Base-by-base conservation (phyloP, 2,113 vertebrate species). In the Cichladusa arquata region DNA sequence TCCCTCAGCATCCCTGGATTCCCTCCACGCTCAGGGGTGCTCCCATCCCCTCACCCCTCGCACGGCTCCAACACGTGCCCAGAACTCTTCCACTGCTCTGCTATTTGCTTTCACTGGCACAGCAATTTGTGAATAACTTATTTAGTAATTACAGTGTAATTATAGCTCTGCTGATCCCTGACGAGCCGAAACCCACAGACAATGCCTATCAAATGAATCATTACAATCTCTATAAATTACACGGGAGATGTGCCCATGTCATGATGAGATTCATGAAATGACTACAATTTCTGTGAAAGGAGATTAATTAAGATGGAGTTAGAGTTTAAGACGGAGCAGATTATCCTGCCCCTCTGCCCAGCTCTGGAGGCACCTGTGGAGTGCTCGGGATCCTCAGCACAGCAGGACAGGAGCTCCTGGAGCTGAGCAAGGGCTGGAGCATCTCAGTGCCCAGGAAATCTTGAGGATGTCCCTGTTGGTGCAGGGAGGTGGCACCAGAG, bases 181-280 rank as follows among this genome's bases (percentile, higher is more conserved):
- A 91, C 92, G 94, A 97, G 96, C 96, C 62, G 34, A 96, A 95
- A 88, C 65, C 93, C 88, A 62, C 94, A 95, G 94, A 95, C 96
- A 96, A 95, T 96, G 93, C 87, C 91, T 90, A 93, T 95, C 91
- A 97, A 97, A 97, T 81, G 94, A 97, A 95, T 97, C 92, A 91
- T 92, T 92, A 92, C 88, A 92, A 96, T 81, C 91, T 90, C 91
- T 86, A 81, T 73, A 94, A 96, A 95, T 91, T 94, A 84, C 79
- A 80, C 54, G 47, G 88, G 82, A 96, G 65, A 93, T 83, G 71
- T 60, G 85, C 81, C 92, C 94, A 6, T 72, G 74, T 79, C 89
- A 78, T 19, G 87, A 92, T 81, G 92, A 83, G 91, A 96, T 89
- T 94, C 93, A 94, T 33, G 62, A 78, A 92, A 88, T 19, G 5